Evolutionary conservation across 2,888 invertebrate genomes (phyloP).

Genomic region (Drosophila neutralis): DNA sequence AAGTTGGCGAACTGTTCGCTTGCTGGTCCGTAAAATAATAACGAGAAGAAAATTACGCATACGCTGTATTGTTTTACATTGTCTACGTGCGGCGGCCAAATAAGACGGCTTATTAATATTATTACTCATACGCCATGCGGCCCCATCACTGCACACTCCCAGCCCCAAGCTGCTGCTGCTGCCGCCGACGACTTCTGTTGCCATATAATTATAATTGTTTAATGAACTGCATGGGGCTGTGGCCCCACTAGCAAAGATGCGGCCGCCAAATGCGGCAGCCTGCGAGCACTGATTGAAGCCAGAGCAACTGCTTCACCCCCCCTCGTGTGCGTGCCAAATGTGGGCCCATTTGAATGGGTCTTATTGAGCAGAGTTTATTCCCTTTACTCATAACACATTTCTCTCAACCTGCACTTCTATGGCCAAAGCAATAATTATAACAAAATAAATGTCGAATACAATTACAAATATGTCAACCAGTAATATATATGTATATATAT

Average conservation of each 20-base stretch:
- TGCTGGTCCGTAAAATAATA: constrained; percentile 66
- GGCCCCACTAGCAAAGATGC: background rate
- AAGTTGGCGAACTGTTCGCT: constrained; percentile 41
- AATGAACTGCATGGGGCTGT: constrained; percentile 57
- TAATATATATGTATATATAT: background rate
- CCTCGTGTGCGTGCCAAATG: background rate
- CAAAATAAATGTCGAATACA: too few relatives aligned
- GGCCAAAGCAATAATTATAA: too few relatives aligned
- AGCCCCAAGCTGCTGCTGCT: constrained; percentile 1
- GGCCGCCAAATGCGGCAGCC: constrained; percentile 19
- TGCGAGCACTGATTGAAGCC: constrained; percentile 5
- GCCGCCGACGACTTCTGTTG: constrained; percentile 44
- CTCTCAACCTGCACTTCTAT: too few relatives aligned
- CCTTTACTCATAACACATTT: too few relatives aligned
- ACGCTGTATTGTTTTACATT: constrained; percentile 72
- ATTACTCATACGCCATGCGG: constrained; percentile 69
- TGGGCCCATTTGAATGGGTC: background rate
- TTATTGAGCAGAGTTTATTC: background rate
- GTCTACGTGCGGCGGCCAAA: constrained; percentile 55
- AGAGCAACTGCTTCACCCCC: background rate
- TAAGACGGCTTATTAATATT: constrained; percentile 68
- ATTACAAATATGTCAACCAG: too few relatives aligned
- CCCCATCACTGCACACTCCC: background rate
- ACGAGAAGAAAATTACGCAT: constrained; percentile 73
- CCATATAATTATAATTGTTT: constrained; percentile 72